Evolutionary conservation across 2,888 invertebrate species (phyloP), one percentile per base, ranked within the genome.

Genomic region (Coelopa pilipes): DNA sequence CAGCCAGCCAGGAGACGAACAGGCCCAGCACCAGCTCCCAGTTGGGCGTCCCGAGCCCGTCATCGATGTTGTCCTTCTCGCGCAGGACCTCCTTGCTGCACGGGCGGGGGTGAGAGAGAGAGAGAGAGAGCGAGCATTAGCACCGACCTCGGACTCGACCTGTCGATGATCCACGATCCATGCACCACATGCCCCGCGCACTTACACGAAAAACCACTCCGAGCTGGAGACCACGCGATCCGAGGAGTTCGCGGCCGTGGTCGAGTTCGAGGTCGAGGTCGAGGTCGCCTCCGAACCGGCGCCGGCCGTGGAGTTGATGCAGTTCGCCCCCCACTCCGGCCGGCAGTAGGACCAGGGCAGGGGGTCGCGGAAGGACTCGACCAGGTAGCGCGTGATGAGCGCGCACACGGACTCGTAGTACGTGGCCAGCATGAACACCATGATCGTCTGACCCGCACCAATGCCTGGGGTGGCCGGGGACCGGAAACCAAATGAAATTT

Each of bases 291-390:
- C 55, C 19, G 24, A 49, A 21, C 15, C 19, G 34, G 45, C 70
- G 55, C 67, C 63, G 34, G 34, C 7, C 34, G 34, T 73, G 3
- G 87, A 84, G 78, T 84, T 82, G 46, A 85, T 80, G 74, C 90
- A 89, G 72, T 82, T 84, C 1, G 82, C 80, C 15, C 84, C 86
- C 92, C 92, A 92, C 75, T 89, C 88, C 1, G 86, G 81, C 53
- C 88, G 86, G 80, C 92, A 92, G 19, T 85, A 81, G 0, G 91
- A 85, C 93, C 93, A 93, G 11, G 93, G 93, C 70, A 93, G 84
- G n/a, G 89, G 87, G 4, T 88, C 80, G 68, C 88, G 88, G 83
- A 92, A 92, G 24, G 92, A 92, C 74, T 90, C 89, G 74, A 90
- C 83, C 78, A 93, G 88, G 84, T 92, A 93, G 81, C 89, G 90